Base-by-base conservation (phyloP, 1,140 invertebrate genomes). In the Streblospio benedicti region DNA sequence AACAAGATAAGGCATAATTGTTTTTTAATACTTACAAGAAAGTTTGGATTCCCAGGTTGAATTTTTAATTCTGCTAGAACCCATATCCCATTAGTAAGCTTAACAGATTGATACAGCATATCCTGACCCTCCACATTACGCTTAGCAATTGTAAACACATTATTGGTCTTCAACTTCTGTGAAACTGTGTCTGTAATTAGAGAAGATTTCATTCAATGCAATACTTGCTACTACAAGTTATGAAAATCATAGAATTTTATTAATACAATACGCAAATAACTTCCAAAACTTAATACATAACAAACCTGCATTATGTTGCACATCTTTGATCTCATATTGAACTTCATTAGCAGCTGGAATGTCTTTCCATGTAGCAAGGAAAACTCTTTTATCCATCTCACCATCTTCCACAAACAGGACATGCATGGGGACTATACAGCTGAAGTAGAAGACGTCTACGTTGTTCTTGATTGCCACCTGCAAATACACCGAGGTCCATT, bases 401-500 rank as follows among this genome's bases (percentile, higher is more conserved):
- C 96, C 96, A 80, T 99, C 95, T 75, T 99, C 95, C 1, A 85
- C 83, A 76, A 98, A 98, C 60, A 94, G 86, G 0, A 93, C 86
- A 76, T 97, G 88, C 73, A 95, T 89, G 18, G 94, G 94, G 25
- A 99, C 87, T 25, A 91, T 75, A 70, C 89, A 91, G 44, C 93
- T 93, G 80, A 97, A 99, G 77, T 98, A 95, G 1, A 99, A 57
- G 14, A 62, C 55, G 91, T 97, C 94, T 25, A 99, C 91, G 78
- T 95, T 98, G 81, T 99, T 99, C 80, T 99, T 99, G 14, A 99
- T 85, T 12, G 96, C 97, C 59, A 99, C 91, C 85, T 92, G 78
- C 6, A 82, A 33, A n/a, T n/a, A n/a, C n/a, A n/a, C n/a, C n/a
- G n/a, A n/a, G n/a, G n/a, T n/a, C n/a, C n/a, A n/a, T n/a, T n/a